A percentile compares a stretch with the other conserved stretches of the same genome.
phyloP scores from a whole-genome alignment of 2,888 invertebrate genomes.

The Oscheius sp. region DNA sequence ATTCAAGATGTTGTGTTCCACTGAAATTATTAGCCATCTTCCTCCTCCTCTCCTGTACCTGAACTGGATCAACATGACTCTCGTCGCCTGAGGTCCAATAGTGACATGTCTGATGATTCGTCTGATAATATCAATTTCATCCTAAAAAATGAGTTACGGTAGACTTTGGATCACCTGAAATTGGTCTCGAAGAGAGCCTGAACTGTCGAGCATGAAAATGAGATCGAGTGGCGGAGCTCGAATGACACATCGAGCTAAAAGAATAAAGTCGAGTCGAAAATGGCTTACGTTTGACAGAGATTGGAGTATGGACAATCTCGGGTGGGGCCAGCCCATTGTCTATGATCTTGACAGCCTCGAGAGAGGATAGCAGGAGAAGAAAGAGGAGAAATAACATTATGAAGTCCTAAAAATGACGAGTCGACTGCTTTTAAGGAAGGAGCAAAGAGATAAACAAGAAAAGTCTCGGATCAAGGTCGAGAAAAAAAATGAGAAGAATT shows the following conservation, averaged over 20 bases:
- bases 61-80: constrained; percentile 72
- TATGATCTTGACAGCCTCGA: constrained; percentile 63
- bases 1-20: constrained; percentile 71
- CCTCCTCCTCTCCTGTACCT: constrained; percentile 41
- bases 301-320: constrained; percentile 70
- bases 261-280: neutral
- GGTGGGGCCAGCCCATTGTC: constrained; percentile 71
- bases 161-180: constrained; percentile 52
- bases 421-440: neutral
- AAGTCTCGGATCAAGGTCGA: constrained; percentile 16
- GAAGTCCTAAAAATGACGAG: neutral
- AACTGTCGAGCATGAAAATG: constrained; percentile 70
- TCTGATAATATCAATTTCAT: constrained; percentile 70
- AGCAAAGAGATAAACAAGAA: neutral
- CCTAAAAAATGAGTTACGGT: constrained; percentile 52
- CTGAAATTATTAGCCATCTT: constrained; percentile 36
- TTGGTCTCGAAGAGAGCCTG: constrained; percentile 68
- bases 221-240: constrained; percentile 70
- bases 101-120: constrained; percentile 68
- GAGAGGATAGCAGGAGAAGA: neutral
- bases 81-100: constrained; percentile 66
- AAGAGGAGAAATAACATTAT: constrained; percentile 11
- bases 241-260: constrained; percentile 70
- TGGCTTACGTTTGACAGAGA: constrained; percentile 65
- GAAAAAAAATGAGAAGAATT: neutral